Evolutionary conservation across 2,888 invertebrate genomes (phyloP), one percentile per base, ranked within the genome.

Genomic region (Eurois occulta): DNA sequence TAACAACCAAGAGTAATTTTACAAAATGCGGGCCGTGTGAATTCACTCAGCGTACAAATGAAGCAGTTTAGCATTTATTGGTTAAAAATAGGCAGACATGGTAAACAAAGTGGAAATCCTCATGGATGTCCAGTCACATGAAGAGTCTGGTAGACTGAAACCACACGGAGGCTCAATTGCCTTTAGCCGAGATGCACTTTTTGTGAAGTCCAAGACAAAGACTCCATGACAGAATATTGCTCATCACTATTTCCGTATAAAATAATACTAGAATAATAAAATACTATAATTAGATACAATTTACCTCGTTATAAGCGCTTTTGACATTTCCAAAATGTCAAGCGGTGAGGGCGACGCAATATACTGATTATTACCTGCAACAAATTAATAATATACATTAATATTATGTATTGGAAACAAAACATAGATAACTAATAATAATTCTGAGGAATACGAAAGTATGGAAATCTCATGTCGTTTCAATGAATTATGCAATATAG

Each of bases 251-350:
- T 65, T 72, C 55, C 32, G 32, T 55, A 66, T 48, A 60, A 66
- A 84, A 65, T 70, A 80, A 60, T 69, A 72, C 16, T 16, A 62
- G 67, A 68, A 72, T 64, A 72, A 70, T 72, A 82, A 81, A 77
- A 67, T 24, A 73, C 58, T 58, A 62, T 72, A 71, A 71, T 73
- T 60, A 76, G 38, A 55, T 64, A 55, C 35, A 73, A 65, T 86
- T 82, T 86, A 83, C 86, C 83, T 86, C 64, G 65, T 82, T 83
- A 71, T 60, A 86, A 69, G 52, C 67, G 73, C 83, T 65, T 86
- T 68, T 83, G 86, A 82, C 83, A 83, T 83, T 83, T 86, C n/a
- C 11, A 4, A 82, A 83, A 83, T 83, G 83, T 77, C 86, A 82
- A 64, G 21, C 21, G 43, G 48, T 35, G 67, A 38, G 41, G 41